Evolutionary conservation across 2,113 vertebrate species (phyloP).

Genomic region (Sorex araneus): DNA sequence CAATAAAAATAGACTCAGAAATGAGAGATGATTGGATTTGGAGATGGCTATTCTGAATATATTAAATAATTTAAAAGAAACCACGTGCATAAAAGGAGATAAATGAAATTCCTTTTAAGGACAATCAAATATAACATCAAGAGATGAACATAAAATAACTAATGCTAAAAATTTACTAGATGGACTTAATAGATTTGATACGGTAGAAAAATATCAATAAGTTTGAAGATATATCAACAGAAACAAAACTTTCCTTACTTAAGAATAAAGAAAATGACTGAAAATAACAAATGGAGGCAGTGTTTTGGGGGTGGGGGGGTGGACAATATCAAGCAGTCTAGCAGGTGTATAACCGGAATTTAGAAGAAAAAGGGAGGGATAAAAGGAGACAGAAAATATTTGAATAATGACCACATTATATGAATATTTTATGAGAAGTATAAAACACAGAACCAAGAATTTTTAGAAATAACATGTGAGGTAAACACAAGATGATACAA

Average conservation of each 20-base stretch:
- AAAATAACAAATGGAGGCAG: not conserved
- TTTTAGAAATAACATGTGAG: not conserved
- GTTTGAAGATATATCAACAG: not conserved
- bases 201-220: not conserved
- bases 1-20: not conserved
- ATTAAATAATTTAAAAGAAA: constrained; percentile 59
- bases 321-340: not conserved
- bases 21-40: constrained; percentile 2
- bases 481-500: not conserved
- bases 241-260: not conserved
- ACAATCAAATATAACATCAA: constrained; percentile 33
- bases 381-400: not conserved
- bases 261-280: not conserved
- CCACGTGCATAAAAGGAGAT: constrained; percentile 17
- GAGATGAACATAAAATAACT: constrained; percentile 37
- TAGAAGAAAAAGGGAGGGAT: not conserved
- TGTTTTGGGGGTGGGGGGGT: not conserved
- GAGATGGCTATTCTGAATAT: not conserved
- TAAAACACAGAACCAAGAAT: not conserved
- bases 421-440: not conserved
- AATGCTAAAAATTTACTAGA: not conserved
- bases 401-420: not conserved
- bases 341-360: not conserved
- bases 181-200: not conserved
- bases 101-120: not conserved